Evolutionary conservation across 2,888 invertebrate genomes (phyloP), one percentile per base, ranked within the genome.

Genomic region (Poecilus cupreus): DNA sequence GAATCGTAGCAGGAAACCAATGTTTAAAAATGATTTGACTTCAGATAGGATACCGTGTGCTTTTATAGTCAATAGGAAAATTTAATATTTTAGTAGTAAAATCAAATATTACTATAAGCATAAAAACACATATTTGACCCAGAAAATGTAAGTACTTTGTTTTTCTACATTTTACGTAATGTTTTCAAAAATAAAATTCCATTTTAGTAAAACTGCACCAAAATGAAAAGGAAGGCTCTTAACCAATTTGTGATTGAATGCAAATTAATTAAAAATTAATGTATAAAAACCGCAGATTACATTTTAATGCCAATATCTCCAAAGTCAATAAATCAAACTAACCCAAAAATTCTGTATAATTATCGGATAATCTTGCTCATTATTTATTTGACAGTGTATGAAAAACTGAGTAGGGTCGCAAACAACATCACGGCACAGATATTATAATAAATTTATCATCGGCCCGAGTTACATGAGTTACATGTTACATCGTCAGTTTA

Each of bases 81-180:
- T 37, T 68, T 68, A 32, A 68, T 68, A 68, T 68, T 68, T 68
- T 37, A 68, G 64, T 68, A 68, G 64, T 68, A 68, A 68, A 68
- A 68, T 64, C 64, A 68, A 68, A 68, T n/a, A 37, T 68, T 68
- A 22, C 37, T 37, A 68, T 32, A 68, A 68, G 10, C 60, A 68
- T 37, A 18, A 68, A 68, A 68, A 68, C 64, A 18, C 18, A 32
- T 18, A 39, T 68, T 68, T 68, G 64, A 68, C 64, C 64, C 64
- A 68, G 64, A 68, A 68, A 37, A 68, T 68, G 32, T 32, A 68
- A 68, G 64, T 68, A 68, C 64, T 68, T 68, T 68, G 64, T 68
- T 68, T 68, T 37, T 68, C 37, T 13, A 68, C 64, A 26, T 68
- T 37, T 37, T 68, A 68, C 37, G 32, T 24, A 60, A 26, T 60